Evolutionary conservation across 2,113 vertebrate species (phyloP).

Genomic region (Paradoxurus hermaphroditus): DNA sequence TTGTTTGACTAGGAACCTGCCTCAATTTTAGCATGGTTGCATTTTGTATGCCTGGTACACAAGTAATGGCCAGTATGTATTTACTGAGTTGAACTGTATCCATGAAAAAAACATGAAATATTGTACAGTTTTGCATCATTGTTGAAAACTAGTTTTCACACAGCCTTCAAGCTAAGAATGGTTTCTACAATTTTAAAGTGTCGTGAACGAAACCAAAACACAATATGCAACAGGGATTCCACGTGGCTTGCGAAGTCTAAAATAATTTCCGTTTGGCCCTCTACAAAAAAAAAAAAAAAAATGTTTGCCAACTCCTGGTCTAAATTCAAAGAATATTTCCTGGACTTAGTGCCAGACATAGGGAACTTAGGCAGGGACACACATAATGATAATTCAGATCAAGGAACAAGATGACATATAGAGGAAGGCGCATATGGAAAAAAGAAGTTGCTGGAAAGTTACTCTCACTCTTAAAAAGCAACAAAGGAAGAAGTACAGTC

Average conservation of each 20-base stretch:
- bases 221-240: not conserved
- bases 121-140: not conserved
- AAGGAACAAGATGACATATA: not conserved
- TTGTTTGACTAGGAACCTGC: not conserved
- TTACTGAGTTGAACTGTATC: not conserved
- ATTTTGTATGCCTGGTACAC: not conserved
- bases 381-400: conserved; percentile 4
- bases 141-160: not conserved
- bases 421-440: not conserved
- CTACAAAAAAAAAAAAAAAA: conserved; percentile 15
- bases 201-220: not conserved
- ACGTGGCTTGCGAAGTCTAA: not conserved
- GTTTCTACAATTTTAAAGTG: not conserved
- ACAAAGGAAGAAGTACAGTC: not conserved
- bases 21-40: not conserved
- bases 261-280: not conserved
- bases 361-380: not conserved
- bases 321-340: conserved; percentile 30
- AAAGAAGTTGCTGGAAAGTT: not conserved
- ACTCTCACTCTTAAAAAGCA: not conserved
- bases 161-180: not conserved
- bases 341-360: not conserved
- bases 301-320: not conserved
- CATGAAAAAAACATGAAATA: not conserved
- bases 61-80: not conserved